Base-by-base conservation (phyloP, 2,888 invertebrate genomes). In the Drosophila austrosaltans region DNA sequence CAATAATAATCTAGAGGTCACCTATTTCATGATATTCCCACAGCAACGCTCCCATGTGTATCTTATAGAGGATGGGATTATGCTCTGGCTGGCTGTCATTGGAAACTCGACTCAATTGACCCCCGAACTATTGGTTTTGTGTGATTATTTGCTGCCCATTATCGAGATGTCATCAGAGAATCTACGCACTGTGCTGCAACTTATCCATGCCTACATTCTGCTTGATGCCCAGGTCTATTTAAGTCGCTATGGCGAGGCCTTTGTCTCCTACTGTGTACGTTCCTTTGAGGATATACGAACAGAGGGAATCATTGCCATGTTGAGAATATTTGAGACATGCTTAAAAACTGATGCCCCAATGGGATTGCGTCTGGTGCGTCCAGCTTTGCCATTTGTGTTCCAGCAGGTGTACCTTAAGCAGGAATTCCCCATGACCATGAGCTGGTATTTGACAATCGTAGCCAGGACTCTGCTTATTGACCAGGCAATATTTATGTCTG, bases 1-100 rank as follows among this genome's bases (percentile, higher is more conserved):
- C 16, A 16, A 16, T 16, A 16, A 16, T 42, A 0, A 5, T 16
- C 2, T 16, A 0, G 3, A 5, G n/a, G 40, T 40, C n/a, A 40
- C n/a, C n/a, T 1, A 40, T n/a, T n/a, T 16, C 5, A 16, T 16
- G 10, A 25, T 25, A n/a, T n/a, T 40, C 3, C 4, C 12, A 0
- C 94, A 94, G 73, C 95, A 97, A 90, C 94, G 95, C 64, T 94
- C 96, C 0, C 97, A 98, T 91, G 96, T 98, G 63, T 98, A 98
- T 92, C 94, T 98, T 62, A 93, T 98, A 79, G 98, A 98, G 92
- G 98, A 99, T 91, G 98, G 98, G 2, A 93, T 98, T 44, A 97
- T 97, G 79, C 93, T 99, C 69, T 98, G 98, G 98, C 93, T 96
- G 63, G 96, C 96, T 0, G 94, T 97, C 22, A 93, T 98, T 71